A percentile compares a stretch with the other conserved stretches of the same genome.
phyloP scores from a whole-genome alignment of 2,113 vertebrate genomes.

The Alaudala cheleensis region DNA sequence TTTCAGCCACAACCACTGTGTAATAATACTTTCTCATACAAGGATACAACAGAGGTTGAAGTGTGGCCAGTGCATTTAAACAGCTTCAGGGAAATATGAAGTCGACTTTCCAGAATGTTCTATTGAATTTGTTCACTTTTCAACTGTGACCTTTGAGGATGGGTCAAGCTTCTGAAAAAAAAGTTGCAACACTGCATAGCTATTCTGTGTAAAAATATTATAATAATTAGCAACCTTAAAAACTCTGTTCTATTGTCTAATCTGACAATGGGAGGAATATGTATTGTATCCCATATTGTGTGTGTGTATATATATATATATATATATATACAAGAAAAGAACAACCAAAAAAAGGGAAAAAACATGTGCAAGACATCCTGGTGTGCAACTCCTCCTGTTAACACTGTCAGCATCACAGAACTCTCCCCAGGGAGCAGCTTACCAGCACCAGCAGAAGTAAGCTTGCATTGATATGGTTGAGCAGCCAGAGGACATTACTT shows the following conservation, averaged over 20 bases:
- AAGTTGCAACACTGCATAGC: background rate
- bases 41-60: background rate
- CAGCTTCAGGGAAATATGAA: background rate
- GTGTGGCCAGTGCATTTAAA: background rate
- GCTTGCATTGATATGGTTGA: background rate
- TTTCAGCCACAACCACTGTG: background rate
- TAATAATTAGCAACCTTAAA: background rate
- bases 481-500: background rate
- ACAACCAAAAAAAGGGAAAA: background rate
- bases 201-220: background rate
- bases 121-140: background rate
- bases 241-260: background rate
- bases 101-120: background rate
- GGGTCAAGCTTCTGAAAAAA: background rate
- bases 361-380: background rate
- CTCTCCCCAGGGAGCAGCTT: background rate
- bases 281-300: background rate
- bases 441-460: background rate
- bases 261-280: background rate
- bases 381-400: background rate
- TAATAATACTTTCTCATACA: background rate
- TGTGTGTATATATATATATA: too few species aligned
- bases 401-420: background rate
- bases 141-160: background rate
- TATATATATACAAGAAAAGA: background rate